These are phyloP conservation scores for Benitochromis conjunctus DNA, from an alignment of 2,113 vertebrate genomes.

Conservation along the genomic window DNA sequence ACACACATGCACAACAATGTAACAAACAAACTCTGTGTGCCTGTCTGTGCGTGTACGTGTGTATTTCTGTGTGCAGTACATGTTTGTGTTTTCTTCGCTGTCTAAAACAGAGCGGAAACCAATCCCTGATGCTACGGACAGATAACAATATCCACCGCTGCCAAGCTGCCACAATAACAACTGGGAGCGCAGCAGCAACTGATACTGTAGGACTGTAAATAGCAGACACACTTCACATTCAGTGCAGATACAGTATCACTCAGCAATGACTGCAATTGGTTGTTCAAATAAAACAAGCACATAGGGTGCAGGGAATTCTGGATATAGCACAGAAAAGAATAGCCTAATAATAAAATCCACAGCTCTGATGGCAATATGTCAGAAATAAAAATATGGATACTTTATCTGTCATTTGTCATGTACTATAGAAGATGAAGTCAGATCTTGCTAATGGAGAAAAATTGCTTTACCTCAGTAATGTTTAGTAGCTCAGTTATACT, in stretches of 20 bases:
- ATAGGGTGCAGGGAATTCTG: background rate
- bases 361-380: background rate
- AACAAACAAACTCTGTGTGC: background rate
- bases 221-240: background rate
- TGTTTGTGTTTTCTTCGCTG: constrained; percentile 21
- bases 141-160: constrained; percentile 51
- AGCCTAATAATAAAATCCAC: background rate
- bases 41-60: background rate
- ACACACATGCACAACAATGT: background rate
- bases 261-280: background rate
- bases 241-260: constrained; percentile 7
- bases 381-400: background rate
- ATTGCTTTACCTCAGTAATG: background rate
- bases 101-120: constrained; percentile 56
- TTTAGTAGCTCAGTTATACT: background rate
- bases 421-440: background rate
- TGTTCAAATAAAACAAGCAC: background rate
- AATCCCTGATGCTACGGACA: constrained; percentile 58
- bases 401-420: background rate
- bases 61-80: constrained; percentile 3
- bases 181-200: background rate
- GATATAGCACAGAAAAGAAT: background rate
- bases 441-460: background rate
- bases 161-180: constrained; percentile 41
- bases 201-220: constrained; percentile 30